Base-by-base conservation (phyloP, 2,113 vertebrate species). In the Oryzias melastigma region DNA sequence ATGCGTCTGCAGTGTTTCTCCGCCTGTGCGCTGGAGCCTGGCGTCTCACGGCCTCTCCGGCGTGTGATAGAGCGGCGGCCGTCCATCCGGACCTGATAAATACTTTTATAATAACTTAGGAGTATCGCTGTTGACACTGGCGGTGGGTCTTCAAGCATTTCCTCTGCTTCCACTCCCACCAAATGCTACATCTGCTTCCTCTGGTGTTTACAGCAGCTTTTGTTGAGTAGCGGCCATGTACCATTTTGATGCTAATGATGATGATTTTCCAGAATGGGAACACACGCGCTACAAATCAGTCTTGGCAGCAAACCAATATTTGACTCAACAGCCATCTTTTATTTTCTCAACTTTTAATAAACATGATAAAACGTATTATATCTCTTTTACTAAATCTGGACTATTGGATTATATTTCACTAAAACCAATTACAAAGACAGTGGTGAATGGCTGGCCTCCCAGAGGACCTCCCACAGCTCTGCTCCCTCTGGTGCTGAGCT, bases 361-460 rank as follows among this genome's bases (percentile, higher is more conserved):
- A 46, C 19, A 27, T 49, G 25, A 40, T 13, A 18, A 35, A n/a
- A 35, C 14, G 13, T 35, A 24, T 25, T 50, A 7, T 24, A 48
- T n/a, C 10, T 46, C 17, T 66, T 54, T 61, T 6, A 16, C 48
- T 44, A 53, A 68, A 69, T 54, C 19, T 58, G 42, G 16, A 19
- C 69, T 25, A 20, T 41, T 63, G 53, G 51, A 65, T 75, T 62
- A 71, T 29, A 66, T 71, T 80, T 70, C 29, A 41, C 57, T 63
- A 68, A 82, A 79, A 79, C 75, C 83, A 84, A 85, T 85, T 73
- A 72, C 73, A 65, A 71, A 80, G 80, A 71, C 63, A 65, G 48
- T 62, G 65, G 58, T 58, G 75, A 49, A 60, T 63, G 65, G 42
- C 57, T 68, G 0, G 12, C 49, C 51, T 85, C 87, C 83, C 74